Evolutionary conservation across 2,888 invertebrate genomes (phyloP).

Genomic region (Epistrophella euchroma): DNA sequence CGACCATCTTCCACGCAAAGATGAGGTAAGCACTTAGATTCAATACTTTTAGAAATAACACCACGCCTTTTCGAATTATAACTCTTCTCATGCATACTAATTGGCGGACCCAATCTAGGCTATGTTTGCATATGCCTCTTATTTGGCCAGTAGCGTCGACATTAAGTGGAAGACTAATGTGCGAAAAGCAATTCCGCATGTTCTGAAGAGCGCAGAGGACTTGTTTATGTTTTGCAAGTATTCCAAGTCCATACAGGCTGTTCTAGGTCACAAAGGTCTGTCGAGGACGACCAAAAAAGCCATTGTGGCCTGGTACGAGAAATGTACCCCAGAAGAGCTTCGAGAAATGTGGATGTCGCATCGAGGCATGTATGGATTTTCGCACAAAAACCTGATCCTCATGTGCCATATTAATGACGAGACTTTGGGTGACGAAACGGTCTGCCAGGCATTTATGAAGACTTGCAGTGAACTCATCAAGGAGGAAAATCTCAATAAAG

Average conservation of each 20-base stretch:
- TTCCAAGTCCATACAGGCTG: conserved; percentile 77
- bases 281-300: conserved; percentile 81
- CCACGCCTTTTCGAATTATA: conserved; percentile 12
- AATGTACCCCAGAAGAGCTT: conserved; percentile 76
- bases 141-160: conserved; percentile 77
- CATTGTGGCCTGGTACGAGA: conserved; percentile 80
- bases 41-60: background rate
- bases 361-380: conserved; percentile 76
- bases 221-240: conserved; percentile 80
- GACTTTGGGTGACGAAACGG: conserved; percentile 70
- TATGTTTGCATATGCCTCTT: conserved; percentile 80
- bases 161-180: conserved; percentile 77
- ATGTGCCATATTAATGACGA: conserved; percentile 79
- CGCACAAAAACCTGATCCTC: conserved; percentile 79
- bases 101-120: conserved; percentile 68
- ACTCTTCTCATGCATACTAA: conserved; percentile 15
- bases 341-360: conserved; percentile 79
- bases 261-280: conserved; percentile 77
- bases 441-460: conserved; percentile 75
- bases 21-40: conserved; percentile 79
- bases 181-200: conserved; percentile 77
- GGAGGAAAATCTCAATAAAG: conserved; percentile 20
- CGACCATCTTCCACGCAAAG: conserved; percentile 78
- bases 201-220: conserved; percentile 78
- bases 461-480: conserved; percentile 76